These are phyloP conservation scores for Drosophila quadrilineata DNA, from an alignment of 1,140 invertebrate species.

Conservation along the genomic window DNA sequence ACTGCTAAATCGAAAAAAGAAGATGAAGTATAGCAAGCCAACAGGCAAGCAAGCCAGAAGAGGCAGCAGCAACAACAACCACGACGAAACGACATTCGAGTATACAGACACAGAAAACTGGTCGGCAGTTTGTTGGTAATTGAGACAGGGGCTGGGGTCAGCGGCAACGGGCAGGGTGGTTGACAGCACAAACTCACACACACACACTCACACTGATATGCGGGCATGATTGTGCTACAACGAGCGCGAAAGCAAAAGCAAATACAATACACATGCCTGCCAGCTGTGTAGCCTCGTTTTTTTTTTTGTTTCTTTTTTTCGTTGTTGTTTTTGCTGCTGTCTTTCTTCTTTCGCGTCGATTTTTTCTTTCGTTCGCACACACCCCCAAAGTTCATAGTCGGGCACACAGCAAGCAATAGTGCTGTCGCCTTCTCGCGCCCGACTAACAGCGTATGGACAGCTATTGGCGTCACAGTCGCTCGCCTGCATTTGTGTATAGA, in stretches of 20 bases:
- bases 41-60: conserved; percentile 45
- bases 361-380: conserved; percentile 67
- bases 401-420: conserved; percentile 18
- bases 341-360: conserved; percentile 47
- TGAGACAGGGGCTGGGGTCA: conserved; percentile 4
- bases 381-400: conserved; percentile 50
- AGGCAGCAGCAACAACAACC: conserved; percentile 29
- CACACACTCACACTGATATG: not conserved
- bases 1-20: conserved; percentile 63
- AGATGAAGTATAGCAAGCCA: conserved; percentile 71
- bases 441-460: not conserved
- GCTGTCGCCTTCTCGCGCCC: conserved; percentile 35
- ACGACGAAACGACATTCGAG: conserved; percentile 58
- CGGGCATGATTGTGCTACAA: conserved; percentile 11
- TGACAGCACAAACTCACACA: conserved; percentile 24
- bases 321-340: no score
- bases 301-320: conserved; percentile 32
- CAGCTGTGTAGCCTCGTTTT: conserved; percentile 70
- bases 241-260: conserved; percentile 49
- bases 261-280: conserved; percentile 65
- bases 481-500: conserved; percentile 61
- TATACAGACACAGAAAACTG: conserved; percentile 72
- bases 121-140: conserved; percentile 27
- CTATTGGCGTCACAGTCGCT: conserved; percentile 57
- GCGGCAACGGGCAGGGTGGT: conserved; percentile 51